Evolutionary conservation across 1,140 invertebrate genomes (phyloP), one percentile per base, ranked within the genome.

Genomic region (Drosophila orosa): DNA sequence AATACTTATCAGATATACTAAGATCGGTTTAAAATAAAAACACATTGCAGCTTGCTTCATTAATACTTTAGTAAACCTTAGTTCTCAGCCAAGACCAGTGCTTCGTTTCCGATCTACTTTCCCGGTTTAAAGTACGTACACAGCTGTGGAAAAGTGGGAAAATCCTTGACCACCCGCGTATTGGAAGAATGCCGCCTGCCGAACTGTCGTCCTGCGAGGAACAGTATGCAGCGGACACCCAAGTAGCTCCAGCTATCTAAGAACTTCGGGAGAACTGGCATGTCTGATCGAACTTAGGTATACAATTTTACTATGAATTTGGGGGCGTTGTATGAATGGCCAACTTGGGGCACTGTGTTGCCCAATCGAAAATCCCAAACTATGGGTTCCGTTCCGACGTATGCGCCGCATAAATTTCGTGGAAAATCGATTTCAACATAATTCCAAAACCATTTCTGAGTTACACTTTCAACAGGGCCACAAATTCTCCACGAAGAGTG

Each of bases 361-460:
- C 68, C 25, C 42, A 47, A 69, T 31, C 8, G 0, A n/a, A n/a
- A 25, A 24, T 2, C 25, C 19, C 55, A 31, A 48, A n/a, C 62
- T 47, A 67, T 54, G 55, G 29, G 42, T 31, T 15, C 22, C 35
- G 42, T 31, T 15, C 22, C 35, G 12, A 67, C 12, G 40, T 37
- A 45, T 27, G 22, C 57, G 19, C 17, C 59, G 31, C 67, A 50
- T 72, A 71, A 71, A 60, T 72, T 50, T 19, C 15, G 37, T 1
- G 15, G 24, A 52, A 65, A 74, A 84, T 84, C 76, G 77, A 79
- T 84, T 84, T 83, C 80, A 61, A 79, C 80, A 84, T 80, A 74
- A 79, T 82, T 78, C 58, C 74, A 42, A 42, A 33, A 61, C 33
- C 63, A 76, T 61, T 78, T 73, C 74, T 82, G 79, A 63, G 74